These are phyloP conservation scores for Anguilla megastoma DNA, from an alignment of 2,797 vertebrate genomes.

Conservation along the genomic window DNA sequence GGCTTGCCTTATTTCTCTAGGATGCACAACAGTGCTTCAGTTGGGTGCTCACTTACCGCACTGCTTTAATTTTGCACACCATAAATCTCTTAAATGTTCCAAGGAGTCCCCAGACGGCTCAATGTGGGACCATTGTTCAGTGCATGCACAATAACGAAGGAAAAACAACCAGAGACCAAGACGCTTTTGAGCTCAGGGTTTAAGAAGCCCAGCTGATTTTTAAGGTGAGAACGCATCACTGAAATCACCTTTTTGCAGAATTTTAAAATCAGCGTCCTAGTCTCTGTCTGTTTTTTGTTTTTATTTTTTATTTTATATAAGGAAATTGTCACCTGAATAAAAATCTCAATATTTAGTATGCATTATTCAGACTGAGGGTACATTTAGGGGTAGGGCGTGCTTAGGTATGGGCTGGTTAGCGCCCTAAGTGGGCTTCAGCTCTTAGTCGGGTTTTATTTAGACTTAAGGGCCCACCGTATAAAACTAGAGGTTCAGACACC, in stretches of 20 bases:
- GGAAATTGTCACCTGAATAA: neutral
- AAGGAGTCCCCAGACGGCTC: neutral
- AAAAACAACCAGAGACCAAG: neutral
- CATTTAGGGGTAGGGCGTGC: neutral
- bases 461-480: neutral
- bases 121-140: neutral
- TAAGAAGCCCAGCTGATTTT: neutral
- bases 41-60: neutral
- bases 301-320: neutral
- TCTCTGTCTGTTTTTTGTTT: neutral
- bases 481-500: neutral
- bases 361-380: neutral
- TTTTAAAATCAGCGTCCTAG: neutral
- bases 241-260: neutral
- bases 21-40: neutral
- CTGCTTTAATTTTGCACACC: neutral
- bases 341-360: neutral
- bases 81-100: conserved; percentile 1
- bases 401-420: neutral
- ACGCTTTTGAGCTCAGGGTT: neutral
- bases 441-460: neutral
- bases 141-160: neutral
- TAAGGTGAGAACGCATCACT: neutral
- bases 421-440: neutral
- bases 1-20: neutral